Base-by-base conservation (phyloP, 1,140 invertebrate species). In the Papilio glaucus region DNA sequence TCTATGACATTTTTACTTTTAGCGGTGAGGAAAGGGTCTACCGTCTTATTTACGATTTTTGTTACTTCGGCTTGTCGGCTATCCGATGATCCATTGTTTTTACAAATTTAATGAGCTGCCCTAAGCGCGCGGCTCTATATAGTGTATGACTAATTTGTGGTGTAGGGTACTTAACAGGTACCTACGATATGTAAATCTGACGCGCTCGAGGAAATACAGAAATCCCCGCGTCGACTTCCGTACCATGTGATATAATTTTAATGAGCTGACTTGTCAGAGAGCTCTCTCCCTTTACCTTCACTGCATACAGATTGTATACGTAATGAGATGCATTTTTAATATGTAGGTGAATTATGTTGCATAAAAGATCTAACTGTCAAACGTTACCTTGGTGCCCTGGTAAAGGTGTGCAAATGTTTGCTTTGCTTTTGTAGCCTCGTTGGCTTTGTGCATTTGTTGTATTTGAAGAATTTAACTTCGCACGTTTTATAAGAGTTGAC, bases 391-490 rank as follows among this genome's bases (percentile, higher is more conserved):
- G 49, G n/a, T 21, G 49, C 49, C 10, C 29, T 10, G 49, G 18
- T 24, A 49, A 21, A 49, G 49, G 24, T 57, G 49, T 57, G 49
- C 49, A 57, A 57, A 57, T 57, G 49, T 57, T 57, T 24, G 21
- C 21, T 57, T 57, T 57, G 49, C 49, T 26, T 57, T 57, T 57
- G 49, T 26, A 57, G 21, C 49, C 49, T 57, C 49, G 49, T 53
- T 53, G 49, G 49, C 49, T 53, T 57, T 57, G 49, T 57, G 49
- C 49, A 57, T 57, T 57, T 57, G 49, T 57, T 57, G 21, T 57
- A 57, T 57, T 57, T 57, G 49, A 12, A 57, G 49, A 57, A 24
- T 57, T 57, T 57, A 57, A 57, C 49, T 57, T 10, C 1, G 2
- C 49, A 0, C 24, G 18, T 57, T 57, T 57, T 24, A 57, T 26